Evolutionary conservation across 2,797 vertebrate species (phyloP).

Genomic region (Saguinus oedipus): DNA sequence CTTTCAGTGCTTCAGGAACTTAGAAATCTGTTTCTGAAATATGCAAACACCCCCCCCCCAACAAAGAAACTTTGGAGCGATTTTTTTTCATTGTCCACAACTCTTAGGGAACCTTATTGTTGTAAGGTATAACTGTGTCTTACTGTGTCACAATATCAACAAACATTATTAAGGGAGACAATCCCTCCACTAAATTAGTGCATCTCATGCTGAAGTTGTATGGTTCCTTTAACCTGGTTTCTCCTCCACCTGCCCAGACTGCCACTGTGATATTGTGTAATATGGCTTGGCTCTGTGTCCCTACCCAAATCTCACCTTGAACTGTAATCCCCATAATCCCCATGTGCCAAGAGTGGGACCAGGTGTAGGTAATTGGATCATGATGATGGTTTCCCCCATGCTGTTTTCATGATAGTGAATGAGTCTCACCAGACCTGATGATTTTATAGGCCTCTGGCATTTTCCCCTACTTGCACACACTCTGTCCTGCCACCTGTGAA

Average conservation of each 20-base stretch:
- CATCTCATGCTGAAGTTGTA: background rate
- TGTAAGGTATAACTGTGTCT: rapidly evolving
- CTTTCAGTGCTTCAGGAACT: background rate
- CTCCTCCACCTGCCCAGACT: background rate
- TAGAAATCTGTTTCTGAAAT: background rate
- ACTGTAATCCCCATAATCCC: background rate
- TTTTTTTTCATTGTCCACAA: background rate
- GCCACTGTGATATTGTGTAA: background rate
- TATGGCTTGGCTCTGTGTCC: background rate
- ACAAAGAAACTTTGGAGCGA: background rate
- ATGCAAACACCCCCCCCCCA: background rate
- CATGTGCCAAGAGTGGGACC: background rate
- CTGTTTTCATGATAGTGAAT: background rate
- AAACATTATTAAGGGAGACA: background rate
- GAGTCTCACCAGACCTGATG: background rate
- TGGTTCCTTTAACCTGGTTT: background rate
- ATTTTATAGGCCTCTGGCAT: background rate
- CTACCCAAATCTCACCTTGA: background rate
- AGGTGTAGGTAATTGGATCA: background rate
- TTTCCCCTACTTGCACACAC: background rate
- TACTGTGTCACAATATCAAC: background rate
- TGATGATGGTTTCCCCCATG: background rate
- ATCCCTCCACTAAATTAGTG: background rate
- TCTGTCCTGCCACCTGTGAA: background rate
- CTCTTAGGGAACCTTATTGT: background rate